Percentiles rank a stretch among this genome's conserved stretches.
These are phyloP conservation scores for Drosophila stalkeri DNA, from an alignment of 2,888 invertebrate species.

Conservation along the genomic window DNA sequence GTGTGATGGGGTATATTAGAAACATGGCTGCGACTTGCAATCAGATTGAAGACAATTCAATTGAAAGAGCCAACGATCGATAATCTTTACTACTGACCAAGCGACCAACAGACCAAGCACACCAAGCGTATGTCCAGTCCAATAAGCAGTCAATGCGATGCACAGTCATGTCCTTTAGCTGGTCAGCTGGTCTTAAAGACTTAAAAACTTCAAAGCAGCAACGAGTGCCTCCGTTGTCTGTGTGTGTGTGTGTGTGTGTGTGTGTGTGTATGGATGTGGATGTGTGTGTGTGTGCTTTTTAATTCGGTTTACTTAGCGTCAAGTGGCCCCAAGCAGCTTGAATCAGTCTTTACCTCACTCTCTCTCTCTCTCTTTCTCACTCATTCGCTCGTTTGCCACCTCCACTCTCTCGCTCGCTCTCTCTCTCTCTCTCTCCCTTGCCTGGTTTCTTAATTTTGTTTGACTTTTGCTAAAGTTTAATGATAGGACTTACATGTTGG, in stretches of 20 bases:
- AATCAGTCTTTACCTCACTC: conserved; percentile 16
- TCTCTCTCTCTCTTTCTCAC: conserved; percentile 4
- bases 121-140: conserved; percentile 45
- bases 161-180: conserved; percentile 27
- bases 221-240: conserved; percentile 27
- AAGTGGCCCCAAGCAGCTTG: conserved; percentile 57
- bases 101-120: conserved; percentile 39
- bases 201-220: conserved; percentile 34
- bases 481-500: conserved; percentile 65
- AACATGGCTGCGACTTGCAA: conserved; percentile 57
- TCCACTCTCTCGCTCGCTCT: neutral
- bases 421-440: neutral
- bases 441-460: conserved; percentile 73
- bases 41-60: conserved; percentile 79
- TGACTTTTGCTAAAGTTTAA: conserved; percentile 74
- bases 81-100: conserved; percentile 74
- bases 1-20: conserved; percentile 30
- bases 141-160: conserved; percentile 24
- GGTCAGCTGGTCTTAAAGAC: conserved; percentile 59
- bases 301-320: conserved; percentile 69
- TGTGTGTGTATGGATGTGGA: conserved; percentile 32
- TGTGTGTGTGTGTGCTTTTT: conserved; percentile 60
- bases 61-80: conserved; percentile 73
- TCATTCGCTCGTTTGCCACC: neutral
- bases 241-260: conserved; percentile 40